Base-by-base conservation (phyloP, 1,140 invertebrate genomes). In the Eueides isabella region DNA sequence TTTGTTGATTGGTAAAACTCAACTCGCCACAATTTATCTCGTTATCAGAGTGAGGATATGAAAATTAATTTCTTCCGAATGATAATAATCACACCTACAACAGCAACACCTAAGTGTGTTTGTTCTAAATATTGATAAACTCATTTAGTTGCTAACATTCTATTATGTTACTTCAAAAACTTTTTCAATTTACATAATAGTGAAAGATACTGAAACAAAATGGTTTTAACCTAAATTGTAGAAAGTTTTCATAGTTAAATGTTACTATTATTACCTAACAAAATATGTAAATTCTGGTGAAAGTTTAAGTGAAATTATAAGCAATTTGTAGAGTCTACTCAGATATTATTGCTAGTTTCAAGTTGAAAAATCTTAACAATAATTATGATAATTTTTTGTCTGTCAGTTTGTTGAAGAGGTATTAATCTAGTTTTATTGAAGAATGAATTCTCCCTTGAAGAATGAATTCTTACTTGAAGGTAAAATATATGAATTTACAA, bases 181-280 rank as follows among this genome's bases (percentile, higher is more conserved):
- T 55, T 55, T 55, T 19, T 55, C 19, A 55, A 55, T 55, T 23
- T 55, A 55, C 44, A 55, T 55, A 44, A 19, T 44, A 55, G 44
- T 11, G 6, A 55, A 55, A 55, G 44, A 55, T 55, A 55, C 44
- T 55, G 23, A 44, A 19, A 55, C 44, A 55, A 55, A 55, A 26
- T 55, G 44, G 9, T 55, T 55, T 23, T n/a, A 55, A 26, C 19
- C 44, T 55, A 11, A 12, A 55, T 55, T 55, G 44, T 7, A 23
- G 19, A 55, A 55, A 55, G 44, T 55, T 55, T 55, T 55, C 19
- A 23, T 55, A 23, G 44, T 23, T 9, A 12, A 55, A 55, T 55
- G 44, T 55, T 55, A 55, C 19, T 55, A 23, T 55, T 26, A n/a
- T 55, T 2, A 55, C n/a, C 41, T 55, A 23, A 23, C 44, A 55